A percentile compares a stretch with the other conserved stretches of the same genome.
These are phyloP conservation scores for Triplophysa yarkandensis DNA, from an alignment of 2,797 vertebrate species.

Conservation along the genomic window DNA sequence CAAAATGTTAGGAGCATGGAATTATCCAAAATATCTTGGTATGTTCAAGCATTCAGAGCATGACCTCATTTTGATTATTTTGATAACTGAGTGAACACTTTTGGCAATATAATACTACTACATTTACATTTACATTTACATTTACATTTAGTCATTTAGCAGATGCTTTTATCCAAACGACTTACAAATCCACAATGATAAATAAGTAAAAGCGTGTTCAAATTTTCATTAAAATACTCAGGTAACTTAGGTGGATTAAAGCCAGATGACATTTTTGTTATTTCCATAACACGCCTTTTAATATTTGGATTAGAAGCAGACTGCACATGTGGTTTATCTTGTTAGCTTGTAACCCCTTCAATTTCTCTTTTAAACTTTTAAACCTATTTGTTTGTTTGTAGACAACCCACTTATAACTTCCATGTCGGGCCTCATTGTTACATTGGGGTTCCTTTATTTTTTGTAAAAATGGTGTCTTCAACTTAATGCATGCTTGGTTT, in stretches of 20 bases:
- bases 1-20: too few relatives aligned
- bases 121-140: too few relatives aligned
- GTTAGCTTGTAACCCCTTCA: background rate
- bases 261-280: background rate
- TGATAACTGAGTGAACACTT: too few relatives aligned
- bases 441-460: too few relatives aligned
- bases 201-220: background rate
- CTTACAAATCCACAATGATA: background rate
- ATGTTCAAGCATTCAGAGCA: too few relatives aligned
- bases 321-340: slow-evolving; percentile 14
- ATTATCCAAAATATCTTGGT: too few relatives aligned
- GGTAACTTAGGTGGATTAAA: background rate
- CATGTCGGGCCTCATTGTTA: slow-evolving; percentile 16
- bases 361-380: slow-evolving; percentile 13
- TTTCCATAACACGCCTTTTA: background rate
- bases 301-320: slow-evolving; percentile 11
- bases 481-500: slow-evolving; percentile 46
- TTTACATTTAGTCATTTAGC: too few relatives aligned
- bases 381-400: background rate
- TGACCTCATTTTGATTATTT: too few relatives aligned
- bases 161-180: too few relatives aligned
- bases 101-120: too few relatives aligned
- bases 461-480: slow-evolving; percentile 23
- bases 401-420: slow-evolving; percentile 27
- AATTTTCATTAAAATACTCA: slow-evolving; percentile 16